These are phyloP conservation scores for Pampus argenteus DNA, from an alignment of 2,797 vertebrate species.

Conservation along the genomic window DNA sequence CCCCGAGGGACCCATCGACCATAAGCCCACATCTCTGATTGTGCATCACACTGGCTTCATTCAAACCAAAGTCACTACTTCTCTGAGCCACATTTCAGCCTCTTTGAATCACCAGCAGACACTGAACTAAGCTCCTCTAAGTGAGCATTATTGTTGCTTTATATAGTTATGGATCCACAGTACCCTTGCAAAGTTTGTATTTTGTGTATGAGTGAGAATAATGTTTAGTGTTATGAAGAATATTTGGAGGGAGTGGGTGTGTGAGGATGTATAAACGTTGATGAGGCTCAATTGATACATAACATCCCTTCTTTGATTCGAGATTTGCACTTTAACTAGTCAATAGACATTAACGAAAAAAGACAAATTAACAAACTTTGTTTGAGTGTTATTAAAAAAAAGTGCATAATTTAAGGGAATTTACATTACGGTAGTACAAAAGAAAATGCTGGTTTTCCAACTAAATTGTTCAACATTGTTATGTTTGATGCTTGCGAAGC, in stretches of 20 bases:
- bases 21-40: conserved; percentile 78
- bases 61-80: conserved; percentile 69
- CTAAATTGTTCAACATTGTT: not conserved
- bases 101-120: conserved; percentile 59
- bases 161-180: conserved; percentile 52
- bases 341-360: not conserved
- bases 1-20: conserved; percentile 72
- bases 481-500: not conserved
- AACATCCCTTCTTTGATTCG: conserved; percentile 1
- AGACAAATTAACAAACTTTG: not conserved
- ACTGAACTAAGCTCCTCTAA: conserved; percentile 34
- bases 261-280: not conserved
- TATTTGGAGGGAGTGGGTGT: not conserved
- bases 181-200: conserved; percentile 10
- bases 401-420: not conserved
- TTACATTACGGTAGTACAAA: not conserved
- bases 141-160: conserved; percentile 54
- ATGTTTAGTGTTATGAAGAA: not conserved
- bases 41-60: conserved; percentile 81
- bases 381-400: not conserved
- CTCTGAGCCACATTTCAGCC: conserved; percentile 61
- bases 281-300: not conserved
- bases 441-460: not conserved
- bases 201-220: conserved; percentile 1
- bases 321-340: not conserved